Conservation (phyloP, 2,797 vertebrate species). For the Malurus splendens region DNA sequence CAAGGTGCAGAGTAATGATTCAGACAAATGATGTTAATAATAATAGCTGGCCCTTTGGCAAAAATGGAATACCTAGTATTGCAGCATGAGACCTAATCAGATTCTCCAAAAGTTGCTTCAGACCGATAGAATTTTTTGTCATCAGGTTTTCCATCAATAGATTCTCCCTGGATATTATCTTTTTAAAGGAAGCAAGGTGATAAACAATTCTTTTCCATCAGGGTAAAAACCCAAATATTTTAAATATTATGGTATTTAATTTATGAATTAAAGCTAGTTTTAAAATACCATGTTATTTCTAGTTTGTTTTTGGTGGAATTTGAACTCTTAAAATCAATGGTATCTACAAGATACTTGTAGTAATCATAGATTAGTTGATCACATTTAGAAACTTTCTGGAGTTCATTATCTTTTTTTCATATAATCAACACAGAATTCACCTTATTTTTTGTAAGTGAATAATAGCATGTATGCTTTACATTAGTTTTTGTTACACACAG, state of each 20-base stretch:
- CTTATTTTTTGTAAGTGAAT: not conserved
- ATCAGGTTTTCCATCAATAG: constrained; percentile 49
- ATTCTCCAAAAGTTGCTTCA: constrained; percentile 74
- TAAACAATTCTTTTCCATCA: constrained; percentile 18
- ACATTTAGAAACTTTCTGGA: not conserved
- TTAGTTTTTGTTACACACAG: not conserved
- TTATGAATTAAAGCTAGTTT: not conserved
- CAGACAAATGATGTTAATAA: constrained; percentile 99
- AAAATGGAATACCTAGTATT: constrained; percentile 75
- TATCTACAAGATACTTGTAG: not conserved
- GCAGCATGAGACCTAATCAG: constrained; percentile 77
- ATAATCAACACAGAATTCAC: not conserved
- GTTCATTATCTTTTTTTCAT: not conserved
- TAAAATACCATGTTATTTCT: not conserved
- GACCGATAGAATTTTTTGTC: constrained; percentile 65
- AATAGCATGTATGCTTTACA: not conserved
- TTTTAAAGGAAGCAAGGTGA: constrained; percentile 55
- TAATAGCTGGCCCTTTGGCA: constrained; percentile 91
- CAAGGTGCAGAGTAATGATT: constrained; percentile 91
- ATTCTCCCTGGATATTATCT: constrained; percentile 48
- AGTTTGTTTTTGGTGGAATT: not conserved
- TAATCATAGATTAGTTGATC: not conserved
- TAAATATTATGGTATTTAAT: not conserved
- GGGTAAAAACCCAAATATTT: not conserved
- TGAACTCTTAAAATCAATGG: not conserved